Base-by-base conservation (phyloP, 2,888 invertebrate species). In the Byasa hedistus region DNA sequence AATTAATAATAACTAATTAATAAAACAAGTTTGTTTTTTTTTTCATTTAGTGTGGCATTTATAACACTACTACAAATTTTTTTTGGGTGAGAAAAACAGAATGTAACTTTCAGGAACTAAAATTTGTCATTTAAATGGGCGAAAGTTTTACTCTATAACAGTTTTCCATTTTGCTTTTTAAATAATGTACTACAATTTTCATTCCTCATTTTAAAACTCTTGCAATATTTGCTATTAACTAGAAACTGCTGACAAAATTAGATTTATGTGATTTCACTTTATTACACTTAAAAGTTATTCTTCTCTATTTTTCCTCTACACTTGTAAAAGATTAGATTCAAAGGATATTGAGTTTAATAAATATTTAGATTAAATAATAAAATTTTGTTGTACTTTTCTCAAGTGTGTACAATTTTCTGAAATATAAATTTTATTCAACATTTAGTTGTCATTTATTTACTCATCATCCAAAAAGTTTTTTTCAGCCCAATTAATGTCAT, bases 341-440 rank as follows among this genome's bases (percentile, higher is more conserved):
- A 79, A 78, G 76, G 75, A 77, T 77, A 78, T 81, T 87, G 79
- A 82, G 82, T 87, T 54, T 87, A 79, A 74, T 81, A 82, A 81
- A 82, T 79, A 81, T 79, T 77, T 79, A 79, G 78, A 78, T 83
- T 48, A 48, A 48, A 48, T 48, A 48, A 79, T 76, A 80, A 81
- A 83, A 81, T 85, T 88, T 86, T 83, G 87, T 89, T 91, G 86
- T 91, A 89, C 84, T 87, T 87, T 87, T 87, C 85, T 87, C 88
- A 85, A 82, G 85, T 89, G 86, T 91, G 91, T 91, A 90, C 87
- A 89, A 87, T 89, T 89, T 89, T 91, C 89, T 84, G 89, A 90
- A 91, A 89, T 88, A 91, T 89, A 91, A 89, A 89, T 85, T 89
- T 88, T 90, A 89, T 86, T 89, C 86, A 89, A 81, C 75, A 72